These are phyloP conservation scores for Actinemys pallida DNA, from an alignment of 2,113 vertebrate species.

Conservation along the genomic window DNA sequence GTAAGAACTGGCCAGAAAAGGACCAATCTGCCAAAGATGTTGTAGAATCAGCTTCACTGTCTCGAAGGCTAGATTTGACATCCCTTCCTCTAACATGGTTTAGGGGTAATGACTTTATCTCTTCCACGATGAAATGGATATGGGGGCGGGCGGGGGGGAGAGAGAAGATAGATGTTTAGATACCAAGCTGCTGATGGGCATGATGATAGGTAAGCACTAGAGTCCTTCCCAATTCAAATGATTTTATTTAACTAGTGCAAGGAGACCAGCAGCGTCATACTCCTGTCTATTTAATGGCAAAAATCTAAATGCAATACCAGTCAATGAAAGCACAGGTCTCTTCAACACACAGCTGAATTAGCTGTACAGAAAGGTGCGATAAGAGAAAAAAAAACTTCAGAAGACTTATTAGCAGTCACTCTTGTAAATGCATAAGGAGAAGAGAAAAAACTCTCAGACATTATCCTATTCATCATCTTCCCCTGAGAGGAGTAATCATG, in stretches of 20 bases:
- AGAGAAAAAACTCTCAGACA: neutral
- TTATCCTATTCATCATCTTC: conserved; percentile 1
- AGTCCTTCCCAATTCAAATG: neutral
- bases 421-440: neutral
- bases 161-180: neutral
- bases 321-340: neutral
- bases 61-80: neutral
- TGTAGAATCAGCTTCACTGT: neutral
- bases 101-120: neutral
- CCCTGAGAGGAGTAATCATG: neutral
- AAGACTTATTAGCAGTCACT: neutral
- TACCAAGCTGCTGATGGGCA: neutral
- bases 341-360: neutral
- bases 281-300: neutral
- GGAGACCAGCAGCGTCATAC: neutral
- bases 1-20: neutral
- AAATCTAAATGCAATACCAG: neutral
- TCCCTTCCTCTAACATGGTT: neutral
- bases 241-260: neutral
- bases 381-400: neutral
- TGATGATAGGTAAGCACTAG: neutral
- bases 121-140: neutral
- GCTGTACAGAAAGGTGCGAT: neutral
- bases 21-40: neutral
- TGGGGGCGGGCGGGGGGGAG: neutral